Conservation (phyloP, 2,113 vertebrate species). For the Lanius ludovicianus region DNA sequence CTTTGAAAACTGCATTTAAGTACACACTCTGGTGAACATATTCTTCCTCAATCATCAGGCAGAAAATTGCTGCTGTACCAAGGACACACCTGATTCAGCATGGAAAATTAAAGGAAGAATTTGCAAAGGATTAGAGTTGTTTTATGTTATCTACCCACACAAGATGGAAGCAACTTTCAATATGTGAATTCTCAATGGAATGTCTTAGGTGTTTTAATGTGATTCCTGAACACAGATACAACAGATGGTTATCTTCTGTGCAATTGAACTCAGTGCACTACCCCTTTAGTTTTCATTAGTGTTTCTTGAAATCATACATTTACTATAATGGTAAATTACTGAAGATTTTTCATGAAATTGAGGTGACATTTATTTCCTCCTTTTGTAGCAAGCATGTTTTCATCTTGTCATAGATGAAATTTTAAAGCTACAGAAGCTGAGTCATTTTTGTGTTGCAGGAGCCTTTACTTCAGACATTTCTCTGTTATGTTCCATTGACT, state of each 20-base stretch:
- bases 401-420: neutral
- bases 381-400: neutral
- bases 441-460: neutral
- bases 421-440: neutral
- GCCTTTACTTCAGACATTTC: slow-evolving; percentile 36
- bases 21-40: neutral
- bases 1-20: neutral
- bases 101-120: neutral
- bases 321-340: neutral
- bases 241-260: neutral
- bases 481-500: slow-evolving; percentile 34
- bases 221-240: neutral
- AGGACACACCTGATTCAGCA: neutral
- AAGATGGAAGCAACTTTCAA: neutral
- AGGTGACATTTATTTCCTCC: neutral
- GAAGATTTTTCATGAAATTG: neutral
- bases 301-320: neutral
- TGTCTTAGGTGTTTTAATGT: neutral
- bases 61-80: neutral
- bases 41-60: neutral
- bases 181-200: neutral
- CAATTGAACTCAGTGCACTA: neutral
- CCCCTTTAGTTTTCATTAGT: neutral
- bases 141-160: neutral
- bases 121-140: neutral